A percentile compares a stretch with the other conserved stretches of the same genome.
These are phyloP conservation scores for Apostichopus californicus DNA, from an alignment of 35 echinoderm and acorn worm species.

Conservation along the genomic window DNA sequence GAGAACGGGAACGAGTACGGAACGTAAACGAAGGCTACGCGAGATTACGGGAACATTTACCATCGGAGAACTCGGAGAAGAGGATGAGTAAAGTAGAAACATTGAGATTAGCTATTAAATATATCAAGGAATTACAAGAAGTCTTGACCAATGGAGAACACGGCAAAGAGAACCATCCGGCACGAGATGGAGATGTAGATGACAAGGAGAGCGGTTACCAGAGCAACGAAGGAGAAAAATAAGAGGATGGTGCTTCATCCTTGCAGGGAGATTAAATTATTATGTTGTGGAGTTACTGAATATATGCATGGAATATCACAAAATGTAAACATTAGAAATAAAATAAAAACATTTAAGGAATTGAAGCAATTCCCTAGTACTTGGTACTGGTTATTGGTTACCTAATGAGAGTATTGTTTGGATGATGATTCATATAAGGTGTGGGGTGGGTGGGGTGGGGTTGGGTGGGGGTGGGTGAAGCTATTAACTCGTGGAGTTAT, in stretches of 20 bases:
- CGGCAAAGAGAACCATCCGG: conserved; percentile 71
- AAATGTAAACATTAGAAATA: no score
- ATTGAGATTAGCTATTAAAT: conserved; percentile 83
- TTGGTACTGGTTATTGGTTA: no score
- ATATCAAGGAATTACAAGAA: conserved; percentile 93
- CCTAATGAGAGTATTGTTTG: no score
- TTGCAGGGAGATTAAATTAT: no score
- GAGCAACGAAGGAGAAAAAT: conserved; percentile 68
- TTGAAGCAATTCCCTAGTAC: no score
- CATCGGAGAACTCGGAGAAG: conserved; percentile 90
- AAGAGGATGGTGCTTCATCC: background rate
- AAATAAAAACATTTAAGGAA: no score
- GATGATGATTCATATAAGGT: no score
- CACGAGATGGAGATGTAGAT: conserved; percentile 47
- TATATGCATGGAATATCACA: no score
- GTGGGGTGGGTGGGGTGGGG: no score
- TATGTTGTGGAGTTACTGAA: no score
- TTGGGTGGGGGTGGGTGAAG: no score
- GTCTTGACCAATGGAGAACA: conserved; percentile 71
- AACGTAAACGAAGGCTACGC: conserved; percentile 97
- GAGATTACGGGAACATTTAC: conserved; percentile 81
- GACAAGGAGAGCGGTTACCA: conserved; percentile 73
- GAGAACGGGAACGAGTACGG: conserved; percentile 87
- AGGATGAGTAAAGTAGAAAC: conserved; percentile 96
- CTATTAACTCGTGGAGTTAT: no score